phyloP scores from a whole-genome alignment of 2,888 invertebrate species.

The Andrena minutula region DNA sequence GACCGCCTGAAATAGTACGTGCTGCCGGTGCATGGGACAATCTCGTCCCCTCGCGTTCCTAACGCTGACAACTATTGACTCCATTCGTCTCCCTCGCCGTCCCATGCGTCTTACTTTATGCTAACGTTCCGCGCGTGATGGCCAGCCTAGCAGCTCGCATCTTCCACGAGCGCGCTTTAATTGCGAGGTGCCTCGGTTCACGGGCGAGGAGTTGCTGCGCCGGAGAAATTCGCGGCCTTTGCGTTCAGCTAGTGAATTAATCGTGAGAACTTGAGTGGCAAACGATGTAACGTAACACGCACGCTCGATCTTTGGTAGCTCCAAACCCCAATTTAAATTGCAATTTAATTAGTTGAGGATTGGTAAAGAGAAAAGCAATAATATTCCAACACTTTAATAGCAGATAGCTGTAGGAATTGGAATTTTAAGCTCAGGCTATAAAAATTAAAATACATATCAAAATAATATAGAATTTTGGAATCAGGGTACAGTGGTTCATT shows the following conservation, averaged over 20 bases:
- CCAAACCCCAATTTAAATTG: too few relatives aligned
- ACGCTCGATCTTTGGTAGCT: too few relatives aligned
- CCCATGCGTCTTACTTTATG: slow-evolving; percentile 67
- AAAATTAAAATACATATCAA: too few relatives aligned
- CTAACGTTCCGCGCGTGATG: slow-evolving; percentile 56
- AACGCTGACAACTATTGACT: slow-evolving; percentile 73
- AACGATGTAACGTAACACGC: not conserved
- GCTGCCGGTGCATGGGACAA: slow-evolving; percentile 5
- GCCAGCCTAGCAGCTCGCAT: not conserved
- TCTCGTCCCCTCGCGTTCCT: slow-evolving; percentile 57
- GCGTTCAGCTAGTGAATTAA: not conserved
- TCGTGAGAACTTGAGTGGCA: not conserved
- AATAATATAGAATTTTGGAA: too few relatives aligned
- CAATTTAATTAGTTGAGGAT: too few relatives aligned
- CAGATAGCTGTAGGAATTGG: too few relatives aligned
- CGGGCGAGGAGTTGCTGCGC: slow-evolving; percentile 13
- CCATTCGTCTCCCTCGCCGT: slow-evolving; percentile 71
- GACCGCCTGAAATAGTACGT: slow-evolving; percentile 36
- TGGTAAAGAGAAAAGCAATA: too few relatives aligned
- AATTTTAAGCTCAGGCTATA: too few relatives aligned
- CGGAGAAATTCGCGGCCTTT: not conserved
- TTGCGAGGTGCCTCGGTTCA: not conserved
- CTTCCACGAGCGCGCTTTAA: slow-evolving; percentile 10
- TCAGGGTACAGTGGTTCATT: too few relatives aligned
- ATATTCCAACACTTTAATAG: too few relatives aligned